These are phyloP conservation scores for Sebastes jordani DNA, from an alignment of 2,797 vertebrate species.

Conservation along the genomic window DNA sequence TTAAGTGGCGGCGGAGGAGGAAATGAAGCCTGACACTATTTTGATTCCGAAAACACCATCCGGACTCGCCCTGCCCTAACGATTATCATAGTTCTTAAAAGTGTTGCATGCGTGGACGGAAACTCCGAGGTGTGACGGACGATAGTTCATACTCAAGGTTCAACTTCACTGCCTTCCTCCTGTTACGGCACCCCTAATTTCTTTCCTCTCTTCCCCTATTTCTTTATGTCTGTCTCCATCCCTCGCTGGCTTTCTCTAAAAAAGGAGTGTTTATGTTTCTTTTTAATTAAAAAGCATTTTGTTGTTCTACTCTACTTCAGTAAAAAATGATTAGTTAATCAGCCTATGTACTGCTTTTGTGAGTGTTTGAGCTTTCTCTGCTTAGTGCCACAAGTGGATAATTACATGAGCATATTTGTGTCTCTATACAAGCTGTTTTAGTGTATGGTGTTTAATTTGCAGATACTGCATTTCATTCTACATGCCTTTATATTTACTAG, in stretches of 20 bases:
- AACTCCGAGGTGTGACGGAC: slow-evolving; percentile 31
- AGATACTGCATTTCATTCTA: slow-evolving; percentile 44
- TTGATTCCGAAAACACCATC: slow-evolving; percentile 89
- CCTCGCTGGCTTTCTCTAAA: slow-evolving; percentile 25
- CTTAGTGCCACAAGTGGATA: slow-evolving; percentile 48
- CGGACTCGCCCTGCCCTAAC: slow-evolving; percentile 72
- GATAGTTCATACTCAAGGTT: slow-evolving; percentile 28
- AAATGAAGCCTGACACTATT: slow-evolving; percentile 90
- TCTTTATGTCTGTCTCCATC: background rate
- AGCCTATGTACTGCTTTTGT: slow-evolving; percentile 54
- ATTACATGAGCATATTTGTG: slow-evolving; percentile 34
- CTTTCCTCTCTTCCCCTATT: slow-evolving; percentile 21
- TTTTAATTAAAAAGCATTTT: slow-evolving; percentile 65
- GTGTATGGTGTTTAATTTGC: slow-evolving; percentile 54
- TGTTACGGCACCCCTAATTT: slow-evolving; percentile 10
- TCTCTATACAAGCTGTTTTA: slow-evolving; percentile 42
- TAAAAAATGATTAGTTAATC: slow-evolving; percentile 68
- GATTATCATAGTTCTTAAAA: slow-evolving; percentile 70
- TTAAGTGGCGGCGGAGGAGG: slow-evolving; percentile 80
- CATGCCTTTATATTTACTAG: slow-evolving; percentile 54
- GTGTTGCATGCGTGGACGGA: slow-evolving; percentile 47
- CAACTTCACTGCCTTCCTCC: slow-evolving; percentile 25
- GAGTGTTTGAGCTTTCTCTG: slow-evolving; percentile 42
- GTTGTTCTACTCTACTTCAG: slow-evolving; percentile 59
- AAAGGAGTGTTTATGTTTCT: slow-evolving; percentile 57